These are phyloP conservation scores for Scaptomyza pallida DNA, from an alignment of 1,140 invertebrate genomes.

Conservation along the genomic window DNA sequence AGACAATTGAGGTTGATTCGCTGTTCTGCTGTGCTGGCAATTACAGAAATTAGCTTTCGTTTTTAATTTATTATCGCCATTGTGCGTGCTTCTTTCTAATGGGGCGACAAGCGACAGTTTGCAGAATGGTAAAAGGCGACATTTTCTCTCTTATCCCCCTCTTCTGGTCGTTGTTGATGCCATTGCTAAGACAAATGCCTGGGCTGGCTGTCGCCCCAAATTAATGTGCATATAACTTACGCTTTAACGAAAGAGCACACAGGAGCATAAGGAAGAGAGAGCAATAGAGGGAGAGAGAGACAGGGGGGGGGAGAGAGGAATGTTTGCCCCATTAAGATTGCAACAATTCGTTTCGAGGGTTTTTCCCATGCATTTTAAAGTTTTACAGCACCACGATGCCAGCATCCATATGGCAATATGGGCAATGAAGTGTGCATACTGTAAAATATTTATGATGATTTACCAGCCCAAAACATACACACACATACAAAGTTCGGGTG, in stretches of 20 bases:
- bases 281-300: not conserved
- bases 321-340: conserved; percentile 60
- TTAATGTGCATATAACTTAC: conserved; percentile 81
- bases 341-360: conserved; percentile 57
- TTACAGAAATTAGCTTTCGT: conserved; percentile 82
- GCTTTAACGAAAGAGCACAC: conserved; percentile 51
- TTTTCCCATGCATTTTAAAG: conserved; percentile 76
- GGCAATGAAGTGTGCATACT: conserved; percentile 74
- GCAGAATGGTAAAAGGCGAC: conserved; percentile 22
- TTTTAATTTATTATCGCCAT: conserved; percentile 81
- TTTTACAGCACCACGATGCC: conserved; percentile 10
- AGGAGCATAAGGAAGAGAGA: conserved; percentile 6
- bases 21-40: conserved; percentile 61
- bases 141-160: conserved; percentile 11
- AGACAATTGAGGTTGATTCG: conserved; percentile 35
- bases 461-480: conserved; percentile 52
- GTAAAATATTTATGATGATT: conserved; percentile 77
- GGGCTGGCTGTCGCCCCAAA: conserved; percentile 68
- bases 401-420: conserved; percentile 40
- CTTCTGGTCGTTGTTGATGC: conserved; percentile 49
- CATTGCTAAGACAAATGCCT: conserved; percentile 67
- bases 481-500: conserved; percentile 14
- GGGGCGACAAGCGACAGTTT: conserved; percentile 64
- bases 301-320: not conserved
- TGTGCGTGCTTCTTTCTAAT: conserved; percentile 76